These are phyloP conservation scores for Lophotriccus pileatus DNA, from an alignment of 2,797 vertebrate genomes.

Conservation along the genomic window DNA sequence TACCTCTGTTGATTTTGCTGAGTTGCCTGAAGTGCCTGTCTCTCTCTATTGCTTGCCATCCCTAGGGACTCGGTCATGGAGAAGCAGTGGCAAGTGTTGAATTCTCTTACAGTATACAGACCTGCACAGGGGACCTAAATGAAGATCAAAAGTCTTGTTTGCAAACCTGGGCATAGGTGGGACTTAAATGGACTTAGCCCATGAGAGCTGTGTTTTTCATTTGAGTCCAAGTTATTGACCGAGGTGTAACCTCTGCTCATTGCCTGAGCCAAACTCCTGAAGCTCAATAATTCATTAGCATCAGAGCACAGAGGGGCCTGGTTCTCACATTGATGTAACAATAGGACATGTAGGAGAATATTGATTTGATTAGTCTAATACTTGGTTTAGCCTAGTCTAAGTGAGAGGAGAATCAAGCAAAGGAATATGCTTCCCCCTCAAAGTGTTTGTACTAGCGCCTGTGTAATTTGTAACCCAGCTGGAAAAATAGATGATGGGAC, in stretches of 20 bases:
- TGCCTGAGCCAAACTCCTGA: not conserved
- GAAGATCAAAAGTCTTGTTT: not conserved
- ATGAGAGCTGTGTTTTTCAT: not conserved
- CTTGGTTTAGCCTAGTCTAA: not conserved
- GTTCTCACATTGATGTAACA: not conserved
- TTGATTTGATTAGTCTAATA: not conserved
- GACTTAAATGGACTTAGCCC: not conserved
- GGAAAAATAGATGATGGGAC: not conserved
- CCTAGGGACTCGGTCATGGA: accelerated
- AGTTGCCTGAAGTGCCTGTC: not conserved
- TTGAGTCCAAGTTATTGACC: not conserved
- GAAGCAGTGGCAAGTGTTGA: not conserved
- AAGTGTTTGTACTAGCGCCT: not conserved
- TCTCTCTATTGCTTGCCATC: not conserved
- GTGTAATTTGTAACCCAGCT: not conserved
- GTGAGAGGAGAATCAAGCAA: not conserved
- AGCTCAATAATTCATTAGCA: not conserved
- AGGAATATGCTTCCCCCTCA: not conserved
- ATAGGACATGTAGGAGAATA: not conserved
- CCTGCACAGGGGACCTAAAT: not conserved
- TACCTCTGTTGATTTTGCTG: not conserved
- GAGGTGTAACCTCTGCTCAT: not conserved
- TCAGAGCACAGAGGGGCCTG: not conserved
- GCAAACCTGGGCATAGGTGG: not conserved
- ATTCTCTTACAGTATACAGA: not conserved